These are phyloP conservation scores for Tillus elongatus DNA, from an alignment of 2,888 invertebrate genomes.

Conservation along the genomic window DNA sequence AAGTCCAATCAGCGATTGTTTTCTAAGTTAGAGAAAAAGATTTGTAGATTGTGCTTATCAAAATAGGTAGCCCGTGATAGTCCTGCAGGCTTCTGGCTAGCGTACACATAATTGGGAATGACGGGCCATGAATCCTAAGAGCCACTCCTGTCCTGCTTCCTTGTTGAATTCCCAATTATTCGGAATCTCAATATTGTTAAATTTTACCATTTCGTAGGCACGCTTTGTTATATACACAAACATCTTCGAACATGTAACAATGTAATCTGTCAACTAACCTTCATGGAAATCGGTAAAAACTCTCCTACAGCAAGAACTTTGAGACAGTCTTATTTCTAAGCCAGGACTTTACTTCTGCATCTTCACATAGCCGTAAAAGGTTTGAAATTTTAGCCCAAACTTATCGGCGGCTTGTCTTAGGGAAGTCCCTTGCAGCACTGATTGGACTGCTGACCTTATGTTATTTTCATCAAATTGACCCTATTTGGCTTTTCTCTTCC, in stretches of 20 bases:
- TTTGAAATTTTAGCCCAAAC: not conserved
- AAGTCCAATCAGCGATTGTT: slow-evolving; percentile 13
- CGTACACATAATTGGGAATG: slow-evolving; percentile 9
- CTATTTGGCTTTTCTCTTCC: not conserved
- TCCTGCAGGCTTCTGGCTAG: slow-evolving; percentile 24
- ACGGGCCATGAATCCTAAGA: not conserved
- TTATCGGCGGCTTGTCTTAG: not conserved
- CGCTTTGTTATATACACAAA: not conserved
- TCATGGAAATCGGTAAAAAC: not conserved
- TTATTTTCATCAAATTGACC: not conserved
- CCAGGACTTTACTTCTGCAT: not conserved
- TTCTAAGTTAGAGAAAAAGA: slow-evolving; percentile 26
- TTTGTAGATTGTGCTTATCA: slow-evolving; percentile 15
- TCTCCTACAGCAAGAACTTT: not conserved
- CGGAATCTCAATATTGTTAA: not conserved
- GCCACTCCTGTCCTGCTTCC: not conserved
- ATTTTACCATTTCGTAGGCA: not conserved
- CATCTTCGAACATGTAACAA: not conserved
- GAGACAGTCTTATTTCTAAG: not conserved
- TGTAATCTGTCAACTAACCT: not conserved
- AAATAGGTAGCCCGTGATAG: slow-evolving; percentile 17
- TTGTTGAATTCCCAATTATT: not conserved
- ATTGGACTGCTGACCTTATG: not conserved
- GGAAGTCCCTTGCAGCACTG: not conserved
- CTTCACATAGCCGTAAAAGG: not conserved